Conservation (phyloP, 2,113 vertebrate genomes). For the Monopterus albus region DNA sequence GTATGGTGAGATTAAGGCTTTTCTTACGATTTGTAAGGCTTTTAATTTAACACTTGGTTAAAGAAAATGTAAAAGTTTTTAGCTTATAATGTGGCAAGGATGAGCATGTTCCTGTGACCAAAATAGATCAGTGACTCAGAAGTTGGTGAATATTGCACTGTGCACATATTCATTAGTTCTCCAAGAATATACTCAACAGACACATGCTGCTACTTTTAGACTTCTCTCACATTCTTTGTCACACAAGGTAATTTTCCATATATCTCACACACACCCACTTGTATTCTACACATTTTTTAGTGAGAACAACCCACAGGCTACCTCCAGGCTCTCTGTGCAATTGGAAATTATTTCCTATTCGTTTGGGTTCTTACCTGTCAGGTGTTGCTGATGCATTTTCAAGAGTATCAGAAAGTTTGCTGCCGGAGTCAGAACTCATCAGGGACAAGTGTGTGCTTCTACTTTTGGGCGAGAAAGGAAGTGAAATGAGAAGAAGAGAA, state of each 20-base stretch:
- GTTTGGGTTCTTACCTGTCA: not conserved
- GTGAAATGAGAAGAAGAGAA: not conserved
- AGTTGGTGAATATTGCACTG: not conserved
- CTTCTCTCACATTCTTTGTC: conserved; percentile 14
- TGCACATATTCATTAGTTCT: conserved; percentile 25
- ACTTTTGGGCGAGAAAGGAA: conserved; percentile 10
- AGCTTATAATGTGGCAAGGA: not conserved
- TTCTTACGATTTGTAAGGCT: not conserved
- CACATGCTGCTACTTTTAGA: conserved; percentile 11
- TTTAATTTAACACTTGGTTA: not conserved
- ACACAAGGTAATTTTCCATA: not conserved
- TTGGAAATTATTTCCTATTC: not conserved
- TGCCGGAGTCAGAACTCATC: conserved; percentile 3
- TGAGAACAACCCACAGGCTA: conserved; percentile 24
- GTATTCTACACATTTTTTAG: not conserved
- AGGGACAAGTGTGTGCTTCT: not conserved
- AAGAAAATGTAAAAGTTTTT: not conserved
- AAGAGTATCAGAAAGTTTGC: conserved; percentile 5
- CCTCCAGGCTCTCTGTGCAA: not conserved
- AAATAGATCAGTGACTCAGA: conserved; percentile 5
- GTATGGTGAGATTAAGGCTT: not conserved
- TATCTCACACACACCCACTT: conserved; percentile 4
- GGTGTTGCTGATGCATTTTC: conserved; percentile 9
- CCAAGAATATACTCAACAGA: conserved; percentile 25
- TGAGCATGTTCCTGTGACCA: not conserved